These are phyloP conservation scores for Deladenus siricidicola DNA, from an alignment of 2,888 invertebrate genomes.

Conservation along the genomic window DNA sequence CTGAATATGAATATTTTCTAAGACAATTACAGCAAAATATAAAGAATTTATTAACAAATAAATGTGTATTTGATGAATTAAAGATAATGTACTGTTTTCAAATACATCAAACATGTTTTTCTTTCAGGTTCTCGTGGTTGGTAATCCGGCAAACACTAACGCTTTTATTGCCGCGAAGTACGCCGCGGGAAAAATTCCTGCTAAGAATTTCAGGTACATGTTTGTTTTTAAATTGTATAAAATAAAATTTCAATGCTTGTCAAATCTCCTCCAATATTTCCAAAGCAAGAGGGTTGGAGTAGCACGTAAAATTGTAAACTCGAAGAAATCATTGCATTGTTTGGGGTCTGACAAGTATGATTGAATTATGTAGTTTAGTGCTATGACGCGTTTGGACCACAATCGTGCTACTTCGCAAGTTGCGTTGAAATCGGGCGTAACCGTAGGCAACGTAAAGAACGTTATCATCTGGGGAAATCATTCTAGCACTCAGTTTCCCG, in stretches of 20 bases:
- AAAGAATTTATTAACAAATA: no score
- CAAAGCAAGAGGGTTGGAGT: no score
- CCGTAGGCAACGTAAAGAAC: slow-evolving; percentile 15
- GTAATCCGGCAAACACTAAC: slow-evolving; percentile 98
- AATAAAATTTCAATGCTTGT: no score
- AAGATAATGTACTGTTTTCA: no score
- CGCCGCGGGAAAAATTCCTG: slow-evolving; percentile 82
- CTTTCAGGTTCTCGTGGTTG: slow-evolving; percentile 72
- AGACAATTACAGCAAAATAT: no score
- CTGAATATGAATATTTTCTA: no score
- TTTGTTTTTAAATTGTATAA: neutral
- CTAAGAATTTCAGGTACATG: slow-evolving; percentile 70
- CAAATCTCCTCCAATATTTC: no score
- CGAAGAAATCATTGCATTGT: no score
- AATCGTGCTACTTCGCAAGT: slow-evolving; percentile 86
- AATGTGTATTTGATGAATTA: no score
- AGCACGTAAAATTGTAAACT: no score
- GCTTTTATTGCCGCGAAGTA: slow-evolving; percentile 84
- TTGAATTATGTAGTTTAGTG: slow-evolving; percentile 57
- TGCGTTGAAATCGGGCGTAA: slow-evolving; percentile 16
- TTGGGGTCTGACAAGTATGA: no score
- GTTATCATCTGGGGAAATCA: slow-evolving; percentile 98
- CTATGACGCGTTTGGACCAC: slow-evolving; percentile 95
- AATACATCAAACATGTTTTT: no score
- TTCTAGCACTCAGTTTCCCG: slow-evolving; percentile 95